Percentiles rank a stretch among this genome's conserved stretches.
Conservation (phyloP, 2,113 vertebrate genomes). For the Scolopax mira region DNA sequence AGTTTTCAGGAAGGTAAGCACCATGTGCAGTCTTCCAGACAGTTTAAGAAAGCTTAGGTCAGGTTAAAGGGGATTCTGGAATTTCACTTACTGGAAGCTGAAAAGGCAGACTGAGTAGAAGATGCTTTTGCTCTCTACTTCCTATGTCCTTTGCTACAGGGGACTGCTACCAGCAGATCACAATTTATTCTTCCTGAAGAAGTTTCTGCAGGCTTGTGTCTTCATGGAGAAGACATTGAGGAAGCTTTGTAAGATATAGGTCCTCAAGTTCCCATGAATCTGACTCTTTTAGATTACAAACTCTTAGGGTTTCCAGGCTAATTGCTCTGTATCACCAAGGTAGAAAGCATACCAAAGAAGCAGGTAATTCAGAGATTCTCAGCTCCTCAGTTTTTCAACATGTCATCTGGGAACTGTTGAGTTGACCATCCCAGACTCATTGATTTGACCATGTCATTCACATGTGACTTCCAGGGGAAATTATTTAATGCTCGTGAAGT, state of each 20-base stretch:
- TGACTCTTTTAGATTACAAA: background rate
- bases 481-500: background rate
- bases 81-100: background rate
- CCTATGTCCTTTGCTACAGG: background rate
- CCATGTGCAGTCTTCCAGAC: background rate
- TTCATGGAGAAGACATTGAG: background rate
- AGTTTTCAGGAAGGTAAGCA: background rate
- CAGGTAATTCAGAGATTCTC: background rate
- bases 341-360: background rate
- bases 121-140: background rate
- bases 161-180: background rate
- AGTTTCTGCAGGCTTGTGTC: background rate
- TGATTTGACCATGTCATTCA: fast-evolving
- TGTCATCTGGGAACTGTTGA: background rate
- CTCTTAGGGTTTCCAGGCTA: background rate
- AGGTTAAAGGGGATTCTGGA: background rate
- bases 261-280: background rate
- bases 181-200: background rate
- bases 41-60: background rate
- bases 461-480: background rate
- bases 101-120: background rate
- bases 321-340: background rate
- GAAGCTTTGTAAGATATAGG: background rate
- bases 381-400: background rate
- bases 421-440: background rate